Evolutionary conservation across 2,888 invertebrate species (phyloP).

Genomic region (Hedya salicella): DNA sequence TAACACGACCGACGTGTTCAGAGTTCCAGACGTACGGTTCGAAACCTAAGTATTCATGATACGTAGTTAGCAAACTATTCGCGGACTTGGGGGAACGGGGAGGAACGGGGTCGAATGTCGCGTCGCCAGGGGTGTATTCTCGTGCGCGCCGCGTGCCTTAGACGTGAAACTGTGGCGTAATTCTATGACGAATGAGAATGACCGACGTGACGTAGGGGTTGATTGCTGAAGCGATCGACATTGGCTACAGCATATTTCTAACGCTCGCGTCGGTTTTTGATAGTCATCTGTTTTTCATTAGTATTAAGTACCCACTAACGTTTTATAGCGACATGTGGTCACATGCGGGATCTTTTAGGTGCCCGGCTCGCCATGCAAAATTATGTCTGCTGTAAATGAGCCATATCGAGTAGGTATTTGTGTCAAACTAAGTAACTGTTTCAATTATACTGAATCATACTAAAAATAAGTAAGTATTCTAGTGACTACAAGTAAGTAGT

Average conservation of each 20-base stretch:
- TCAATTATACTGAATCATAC: too few relatives aligned
- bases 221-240: constrained; percentile 15
- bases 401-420: not conserved
- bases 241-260: constrained; percentile 21
- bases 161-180: constrained; percentile 44
- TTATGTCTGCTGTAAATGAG: not conserved
- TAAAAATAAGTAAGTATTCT: too few relatives aligned
- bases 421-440: not conserved
- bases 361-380: constrained; percentile 8
- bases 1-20: constrained; percentile 2
- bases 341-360: constrained; percentile 14
- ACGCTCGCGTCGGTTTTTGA: constrained; percentile 13
- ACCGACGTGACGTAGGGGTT: constrained; percentile 30
- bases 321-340: constrained; percentile 28
- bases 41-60: not conserved
- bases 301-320: constrained; percentile 25
- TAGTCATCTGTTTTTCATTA: constrained; percentile 30
- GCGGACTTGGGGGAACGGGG: not conserved
- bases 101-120: constrained; percentile 23
- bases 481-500: not conserved
- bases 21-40: not conserved
- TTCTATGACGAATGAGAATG: constrained; percentile 21
- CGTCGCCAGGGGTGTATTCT: constrained; percentile 20
- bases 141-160: constrained; percentile 47
- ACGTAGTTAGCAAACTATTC: constrained; percentile 12